phyloP scores from a whole-genome alignment of 2,113 vertebrate genomes.

The Prunella himalayana region DNA sequence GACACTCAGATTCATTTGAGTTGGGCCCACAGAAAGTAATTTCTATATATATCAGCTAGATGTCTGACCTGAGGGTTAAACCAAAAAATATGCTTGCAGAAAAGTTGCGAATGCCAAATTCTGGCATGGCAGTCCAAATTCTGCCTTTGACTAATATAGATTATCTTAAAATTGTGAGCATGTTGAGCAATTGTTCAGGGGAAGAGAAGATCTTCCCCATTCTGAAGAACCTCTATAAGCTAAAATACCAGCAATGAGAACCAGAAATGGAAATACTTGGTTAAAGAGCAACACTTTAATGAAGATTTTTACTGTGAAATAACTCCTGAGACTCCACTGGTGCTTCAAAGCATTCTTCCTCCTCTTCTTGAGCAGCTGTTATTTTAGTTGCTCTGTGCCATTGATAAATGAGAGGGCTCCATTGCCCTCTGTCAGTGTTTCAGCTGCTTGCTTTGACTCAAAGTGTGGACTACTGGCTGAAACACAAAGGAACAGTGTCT shows the following conservation, averaged over 20 bases:
- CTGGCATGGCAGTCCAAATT: neutral
- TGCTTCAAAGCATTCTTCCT: neutral
- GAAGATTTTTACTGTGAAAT: neutral
- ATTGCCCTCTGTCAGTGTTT: neutral
- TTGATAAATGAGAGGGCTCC: neutral
- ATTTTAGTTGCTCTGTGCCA: neutral
- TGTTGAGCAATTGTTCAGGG: neutral
- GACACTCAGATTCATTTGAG: slow-evolving; percentile 4
- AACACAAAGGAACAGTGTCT: neutral
- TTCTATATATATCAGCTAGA: slow-evolving; percentile 45
- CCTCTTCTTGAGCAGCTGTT: neutral
- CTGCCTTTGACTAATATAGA: neutral
- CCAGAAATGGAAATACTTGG: neutral
- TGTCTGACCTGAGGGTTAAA: slow-evolving; percentile 33
- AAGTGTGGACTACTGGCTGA: neutral
- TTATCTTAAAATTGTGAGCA: neutral
- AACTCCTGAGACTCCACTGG: neutral
- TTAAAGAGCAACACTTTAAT: neutral
- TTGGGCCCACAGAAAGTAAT: neutral
- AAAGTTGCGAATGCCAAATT: neutral
- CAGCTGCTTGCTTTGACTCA: neutral
- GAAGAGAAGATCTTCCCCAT: neutral
- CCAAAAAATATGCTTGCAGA: neutral
- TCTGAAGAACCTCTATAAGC: neutral
- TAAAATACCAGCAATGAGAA: neutral